Conservation (phyloP, 2,888 invertebrate species). For the Lysandra coridon region DNA sequence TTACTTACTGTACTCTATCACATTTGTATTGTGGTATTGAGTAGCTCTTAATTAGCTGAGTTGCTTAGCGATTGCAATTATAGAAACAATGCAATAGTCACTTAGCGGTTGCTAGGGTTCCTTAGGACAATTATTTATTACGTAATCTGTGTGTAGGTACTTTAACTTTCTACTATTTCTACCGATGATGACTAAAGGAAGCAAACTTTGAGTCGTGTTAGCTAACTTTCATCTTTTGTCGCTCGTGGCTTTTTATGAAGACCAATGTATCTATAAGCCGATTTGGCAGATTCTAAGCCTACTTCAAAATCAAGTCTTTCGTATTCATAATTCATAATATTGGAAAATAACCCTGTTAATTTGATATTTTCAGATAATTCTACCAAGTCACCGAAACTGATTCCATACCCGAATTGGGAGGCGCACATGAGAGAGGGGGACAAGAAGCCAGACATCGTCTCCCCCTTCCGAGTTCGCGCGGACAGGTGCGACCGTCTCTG, state of each 20-base stretch:
- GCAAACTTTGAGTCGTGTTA: neutral
- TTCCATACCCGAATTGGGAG: slow-evolving; percentile 90
- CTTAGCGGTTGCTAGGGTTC: neutral
- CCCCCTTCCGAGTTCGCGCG: slow-evolving; percentile 86
- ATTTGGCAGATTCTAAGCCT: neutral
- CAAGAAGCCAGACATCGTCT: slow-evolving; percentile 83
- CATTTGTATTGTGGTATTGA: neutral
- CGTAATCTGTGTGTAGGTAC: neutral
- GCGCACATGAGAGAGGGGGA: slow-evolving; percentile 82
- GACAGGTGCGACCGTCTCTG: slow-evolving; percentile 89
- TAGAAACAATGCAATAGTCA: neutral
- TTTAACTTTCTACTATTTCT: neutral
- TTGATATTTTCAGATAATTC: slow-evolving; percentile 80
- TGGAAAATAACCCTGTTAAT: neutral
- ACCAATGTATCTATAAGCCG: neutral
- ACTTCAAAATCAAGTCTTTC: too few relatives aligned
- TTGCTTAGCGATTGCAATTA: neutral
- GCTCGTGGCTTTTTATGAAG: neutral
- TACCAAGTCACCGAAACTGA: slow-evolving; percentile 84
- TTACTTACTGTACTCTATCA: neutral
- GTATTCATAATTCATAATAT: too few relatives aligned
- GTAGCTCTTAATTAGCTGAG: neutral
- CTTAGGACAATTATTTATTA: neutral
- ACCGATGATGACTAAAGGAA: neutral
- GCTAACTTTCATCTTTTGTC: slow-evolving; percentile 10